These are phyloP conservation scores for Anarrhichthys ocellatus DNA, from an alignment of 2,113 vertebrate genomes.

Conservation along the genomic window DNA sequence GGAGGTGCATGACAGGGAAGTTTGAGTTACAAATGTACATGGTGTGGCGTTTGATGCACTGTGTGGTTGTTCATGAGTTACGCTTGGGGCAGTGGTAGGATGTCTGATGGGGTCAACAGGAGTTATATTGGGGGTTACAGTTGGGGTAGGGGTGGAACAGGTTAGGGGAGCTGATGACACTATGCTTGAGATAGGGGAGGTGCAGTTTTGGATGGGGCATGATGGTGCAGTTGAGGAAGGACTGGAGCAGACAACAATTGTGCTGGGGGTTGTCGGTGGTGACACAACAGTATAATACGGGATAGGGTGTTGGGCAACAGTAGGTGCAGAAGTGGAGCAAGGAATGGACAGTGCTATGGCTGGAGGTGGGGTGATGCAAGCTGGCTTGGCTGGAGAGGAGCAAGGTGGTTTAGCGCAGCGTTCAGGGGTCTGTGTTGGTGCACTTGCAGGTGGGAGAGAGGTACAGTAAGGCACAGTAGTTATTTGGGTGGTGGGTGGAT, in stretches of 20 bases:
- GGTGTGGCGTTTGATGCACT: slow-evolving; percentile 42
- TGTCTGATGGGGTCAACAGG: slow-evolving; percentile 16
- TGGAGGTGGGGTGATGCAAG: slow-evolving; percentile 39
- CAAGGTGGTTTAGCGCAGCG: slow-evolving; percentile 39
- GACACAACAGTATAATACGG: slow-evolving; percentile 68
- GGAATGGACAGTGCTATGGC: slow-evolving; percentile 17
- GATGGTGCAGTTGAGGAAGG: slow-evolving; percentile 36
- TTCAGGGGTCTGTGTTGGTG: slow-evolving; percentile 58
- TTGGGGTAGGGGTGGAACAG: slow-evolving; percentile 31
- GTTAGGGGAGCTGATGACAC: slow-evolving; percentile 25
- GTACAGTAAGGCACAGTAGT: slow-evolving; percentile 79
- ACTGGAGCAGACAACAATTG: slow-evolving; percentile 41
- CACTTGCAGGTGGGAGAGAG: slow-evolving; percentile 56
- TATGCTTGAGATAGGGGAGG: slow-evolving; percentile 26
- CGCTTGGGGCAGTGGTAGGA: slow-evolving; percentile 22
- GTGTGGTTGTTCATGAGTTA: slow-evolving; percentile 41
- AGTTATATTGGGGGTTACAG: slow-evolving; percentile 13
- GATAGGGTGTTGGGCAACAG: slow-evolving; percentile 31
- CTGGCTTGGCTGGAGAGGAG: slow-evolving; percentile 56
- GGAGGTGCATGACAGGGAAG: slow-evolving; percentile 77
- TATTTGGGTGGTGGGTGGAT: slow-evolving; percentile 58
- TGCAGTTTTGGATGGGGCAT: slow-evolving; percentile 42
- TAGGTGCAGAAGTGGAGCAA: slow-evolving; percentile 37
- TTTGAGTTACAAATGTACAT: slow-evolving; percentile 78
- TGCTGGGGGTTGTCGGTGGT: slow-evolving; percentile 46